Evolutionary conservation across 2,113 vertebrate genomes (phyloP).

Genomic region (Seriola rivoliana): DNA sequence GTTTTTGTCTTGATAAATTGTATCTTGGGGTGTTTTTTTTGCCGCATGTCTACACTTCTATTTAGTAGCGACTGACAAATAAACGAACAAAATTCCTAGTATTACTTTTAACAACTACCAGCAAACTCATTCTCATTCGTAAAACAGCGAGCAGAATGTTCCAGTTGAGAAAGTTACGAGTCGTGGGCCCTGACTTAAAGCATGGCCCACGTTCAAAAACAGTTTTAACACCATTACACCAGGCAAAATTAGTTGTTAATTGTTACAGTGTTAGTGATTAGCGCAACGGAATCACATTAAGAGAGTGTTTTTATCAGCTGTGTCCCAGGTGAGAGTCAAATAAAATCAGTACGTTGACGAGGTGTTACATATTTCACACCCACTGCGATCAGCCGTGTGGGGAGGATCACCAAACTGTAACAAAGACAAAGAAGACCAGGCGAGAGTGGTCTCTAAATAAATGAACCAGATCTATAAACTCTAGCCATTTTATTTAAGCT

Average conservation of each 20-base stretch:
- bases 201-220: constrained; percentile 32
- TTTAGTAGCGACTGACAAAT: background rate
- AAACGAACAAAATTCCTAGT: background rate
- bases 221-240: constrained; percentile 23
- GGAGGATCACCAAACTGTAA: constrained; percentile 5
- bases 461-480: background rate
- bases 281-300: constrained; percentile 40
- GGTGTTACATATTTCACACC: constrained; percentile 58
- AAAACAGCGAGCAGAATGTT: constrained; percentile 22
- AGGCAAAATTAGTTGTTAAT: constrained; percentile 51
- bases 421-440: background rate
- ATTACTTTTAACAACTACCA: constrained; percentile 7
- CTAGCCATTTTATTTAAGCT: background rate
- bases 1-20: background rate
- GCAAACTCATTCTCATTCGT: background rate
- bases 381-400: constrained; percentile 22
- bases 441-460: constrained; percentile 9
- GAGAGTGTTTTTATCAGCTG: constrained; percentile 35
- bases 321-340: constrained; percentile 48
- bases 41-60: background rate
- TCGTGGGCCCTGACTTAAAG: constrained; percentile 4
- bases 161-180: constrained; percentile 34
- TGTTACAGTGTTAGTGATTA: constrained; percentile 41
- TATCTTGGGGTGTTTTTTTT: background rate
- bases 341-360: constrained; percentile 43